Evolutionary conservation across 2,113 vertebrate genomes (phyloP), one percentile per base, ranked within the genome.

Genomic region (Pycnonotus jocosus): DNA sequence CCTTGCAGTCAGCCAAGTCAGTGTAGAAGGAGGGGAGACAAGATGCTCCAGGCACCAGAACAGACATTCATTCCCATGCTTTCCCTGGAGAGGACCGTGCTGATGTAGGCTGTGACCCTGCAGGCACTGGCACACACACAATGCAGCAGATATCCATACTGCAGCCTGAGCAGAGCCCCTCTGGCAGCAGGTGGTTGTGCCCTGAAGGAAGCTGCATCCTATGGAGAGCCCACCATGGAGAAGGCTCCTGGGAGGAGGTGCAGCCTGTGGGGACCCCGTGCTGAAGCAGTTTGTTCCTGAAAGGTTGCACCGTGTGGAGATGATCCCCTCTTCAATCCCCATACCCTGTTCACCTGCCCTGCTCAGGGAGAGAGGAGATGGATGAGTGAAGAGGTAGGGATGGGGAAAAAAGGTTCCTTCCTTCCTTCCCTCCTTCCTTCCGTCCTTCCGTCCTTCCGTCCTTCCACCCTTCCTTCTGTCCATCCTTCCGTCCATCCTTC

Each of bases 351-450:
- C 7, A 6, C 3, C 27, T 30, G 23, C 1, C 1, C 25, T 3
- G 5, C 9, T 31, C 4, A 1, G 11, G 28, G 15, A 1, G 2
- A 18, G 11, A 85, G 17, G 33, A 60, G 10, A 31, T 15, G 25
- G 50, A 64, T 42, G 20, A 11, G 9, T 37, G 38, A 62, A 81
- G 42, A 42, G 7, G 15, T 17, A 12, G 15, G 24, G 7, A n/a
- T 24, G 15, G 5, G 7, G 23, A 9, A 2, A 33, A 62, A 53
- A 21, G 14, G 2, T 1, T n/a, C n/a, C n/a, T n/a, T n/a, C n/a
- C n/a, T n/a, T n/a, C n/a, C n/a, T n/a, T n/a, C n/a, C n/a, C n/a
- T n/a, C n/a, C n/a, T n/a, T n/a, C n/a, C n/a, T n/a, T n/a, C n/a
- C n/a, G n/a, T n/a, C n/a, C n/a, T n/a, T n/a, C n/a, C n/a, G n/a